Base-by-base conservation (phyloP, 2,888 invertebrate genomes). In the Lymantria monacha region DNA sequence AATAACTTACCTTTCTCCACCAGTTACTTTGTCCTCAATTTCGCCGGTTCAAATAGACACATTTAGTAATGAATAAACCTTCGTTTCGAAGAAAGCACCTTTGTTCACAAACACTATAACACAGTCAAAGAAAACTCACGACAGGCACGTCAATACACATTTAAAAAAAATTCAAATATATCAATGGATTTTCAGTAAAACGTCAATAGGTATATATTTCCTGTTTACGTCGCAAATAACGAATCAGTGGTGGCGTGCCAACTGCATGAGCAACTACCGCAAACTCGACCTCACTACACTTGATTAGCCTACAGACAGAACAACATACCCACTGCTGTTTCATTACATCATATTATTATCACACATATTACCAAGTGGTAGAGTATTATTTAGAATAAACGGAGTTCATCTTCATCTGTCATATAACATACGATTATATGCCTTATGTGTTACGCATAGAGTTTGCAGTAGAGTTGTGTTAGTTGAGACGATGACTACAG, bases 241-340 rank as follows among this genome's bases (percentile, higher is more conserved):
- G 82, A 83, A 82, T 85, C 79, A 76, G 80, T 76, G 81, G 74
- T 81, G 78, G 80, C 90, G 90, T 87, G 86, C 83, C 87, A 81
- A 80, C 89, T 81, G 87, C 79, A 79, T 84, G 90, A 87, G 79
- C 82, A 83, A 83, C 88, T 83, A 85, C 83, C 82, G 82, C 87
- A 82, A 88, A 90, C 90, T 89, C 87, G 76, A 74, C 79, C 80
- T 74, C 77, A 81, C 83, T 81, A 83, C 79, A 76, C 83, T 81
- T 87, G 88, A 89, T 87, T 87, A 88, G 81, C 85, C 83, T 81
- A 76, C 83, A 79, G 74, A 87, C 85, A 85, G 84, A 83, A 84
- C 74, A 82, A 81, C 79, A 81, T 81, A 81, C 79, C 83, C 76
- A 79, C 76, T 74, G 75, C 64, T 62, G 66, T 59, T 53, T 40